Evolutionary conservation across 2,888 invertebrate species (phyloP).

Genomic region (Steinernema hermaphroditum): DNA sequence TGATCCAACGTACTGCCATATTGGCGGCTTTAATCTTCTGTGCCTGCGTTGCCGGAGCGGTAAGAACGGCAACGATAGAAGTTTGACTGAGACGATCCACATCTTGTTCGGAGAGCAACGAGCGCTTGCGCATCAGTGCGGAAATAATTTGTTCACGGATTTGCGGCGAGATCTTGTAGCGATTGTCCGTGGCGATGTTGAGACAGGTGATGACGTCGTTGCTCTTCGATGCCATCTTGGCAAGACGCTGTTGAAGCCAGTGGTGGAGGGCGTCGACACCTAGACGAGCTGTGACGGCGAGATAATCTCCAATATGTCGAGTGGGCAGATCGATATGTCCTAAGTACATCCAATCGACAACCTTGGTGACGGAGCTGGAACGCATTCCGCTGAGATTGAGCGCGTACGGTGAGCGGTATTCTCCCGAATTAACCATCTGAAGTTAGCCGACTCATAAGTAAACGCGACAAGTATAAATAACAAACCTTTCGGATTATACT

Average conservation of each 20-base stretch:
- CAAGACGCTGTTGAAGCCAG: constrained; percentile 17
- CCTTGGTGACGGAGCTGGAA: constrained; percentile 20
- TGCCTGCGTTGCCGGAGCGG: not conserved
- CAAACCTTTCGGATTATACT: not conserved
- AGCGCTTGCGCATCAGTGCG: constrained; percentile 10
- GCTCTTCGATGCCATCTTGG: constrained; percentile 14
- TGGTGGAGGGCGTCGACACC: constrained; percentile 33
- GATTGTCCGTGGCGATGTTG: constrained; percentile 30
- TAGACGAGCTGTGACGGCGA: constrained; percentile 29
- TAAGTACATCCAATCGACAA: constrained; percentile 34
- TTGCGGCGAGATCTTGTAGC: constrained; percentile 26
- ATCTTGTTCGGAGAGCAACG: not conserved
- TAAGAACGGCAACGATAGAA: not conserved
- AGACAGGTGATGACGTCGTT: constrained; percentile 8
- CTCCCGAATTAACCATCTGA: not conserved
- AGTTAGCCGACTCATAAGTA: too few relatives aligned
- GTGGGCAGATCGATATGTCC: constrained; percentile 10
- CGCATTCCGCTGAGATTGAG: constrained; percentile 18
- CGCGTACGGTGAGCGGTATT: not conserved
- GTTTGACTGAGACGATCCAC: not conserved
- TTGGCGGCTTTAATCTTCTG: constrained; percentile 30
- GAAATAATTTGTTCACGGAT: constrained; percentile 8
- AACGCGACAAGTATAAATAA: too few relatives aligned
- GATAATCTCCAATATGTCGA: constrained; percentile 15
- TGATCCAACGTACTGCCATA: constrained; percentile 25